Evolutionary conservation across 1,140 invertebrate genomes (phyloP).

Genomic region (Drosophila tropicalis): DNA sequence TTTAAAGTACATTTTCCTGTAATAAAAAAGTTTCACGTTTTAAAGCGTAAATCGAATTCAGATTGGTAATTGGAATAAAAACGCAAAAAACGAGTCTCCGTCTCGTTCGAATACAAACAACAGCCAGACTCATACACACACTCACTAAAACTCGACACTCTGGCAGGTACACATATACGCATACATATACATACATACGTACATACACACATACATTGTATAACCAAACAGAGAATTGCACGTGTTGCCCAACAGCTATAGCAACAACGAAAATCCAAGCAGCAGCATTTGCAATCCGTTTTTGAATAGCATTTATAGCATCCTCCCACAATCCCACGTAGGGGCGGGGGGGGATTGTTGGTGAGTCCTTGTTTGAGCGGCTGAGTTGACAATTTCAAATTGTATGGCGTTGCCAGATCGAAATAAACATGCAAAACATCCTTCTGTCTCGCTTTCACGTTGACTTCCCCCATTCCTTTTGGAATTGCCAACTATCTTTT

Average conservation of each 20-base stretch:
- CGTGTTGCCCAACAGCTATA: slow-evolving; percentile 50
- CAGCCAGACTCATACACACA: neutral
- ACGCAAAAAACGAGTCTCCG: slow-evolving; percentile 23
- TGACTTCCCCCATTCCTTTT: neutral
- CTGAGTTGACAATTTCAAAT: slow-evolving; percentile 58
- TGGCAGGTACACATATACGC: slow-evolving; percentile 9
- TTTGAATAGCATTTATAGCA: slow-evolving; percentile 67
- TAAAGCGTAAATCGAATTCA: slow-evolving; percentile 71
- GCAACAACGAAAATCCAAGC: slow-evolving; percentile 35
- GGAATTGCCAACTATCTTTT: slow-evolving; percentile 3
- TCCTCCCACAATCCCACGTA: slow-evolving; percentile 12
- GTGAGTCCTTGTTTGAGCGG: slow-evolving; percentile 11
- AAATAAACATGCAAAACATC: slow-evolving; percentile 35
- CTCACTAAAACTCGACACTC: slow-evolving; percentile 14
- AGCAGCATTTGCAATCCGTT: slow-evolving; percentile 59
- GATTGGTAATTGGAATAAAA: slow-evolving; percentile 77
- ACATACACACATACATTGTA: slow-evolving; percentile 38
- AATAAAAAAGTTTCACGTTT: slow-evolving; percentile 25
- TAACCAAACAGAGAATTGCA: slow-evolving; percentile 56
- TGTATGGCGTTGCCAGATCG: slow-evolving; percentile 34
- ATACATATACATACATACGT: neutral
- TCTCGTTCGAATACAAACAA: slow-evolving; percentile 26
- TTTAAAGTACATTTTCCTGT: slow-evolving; percentile 10
- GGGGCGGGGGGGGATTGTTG: neutral
- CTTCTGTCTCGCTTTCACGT: neutral